A percentile compares a stretch with the other conserved stretches of the same genome.
phyloP scores from a whole-genome alignment of 1,140 invertebrate genomes.

The Chrysoperla carnea region DNA sequence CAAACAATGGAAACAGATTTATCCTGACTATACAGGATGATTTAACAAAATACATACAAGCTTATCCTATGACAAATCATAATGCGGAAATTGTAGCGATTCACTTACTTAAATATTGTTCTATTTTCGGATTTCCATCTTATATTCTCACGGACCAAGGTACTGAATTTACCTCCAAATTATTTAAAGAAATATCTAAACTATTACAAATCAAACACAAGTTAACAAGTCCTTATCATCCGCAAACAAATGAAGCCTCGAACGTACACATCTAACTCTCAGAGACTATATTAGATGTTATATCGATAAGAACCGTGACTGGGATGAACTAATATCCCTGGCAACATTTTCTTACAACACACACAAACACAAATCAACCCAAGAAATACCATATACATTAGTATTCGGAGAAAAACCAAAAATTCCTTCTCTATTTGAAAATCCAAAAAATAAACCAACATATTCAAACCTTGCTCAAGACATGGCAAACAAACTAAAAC shows the following conservation, averaged over 20 bases:
- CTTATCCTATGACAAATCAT: slow-evolving; percentile 12
- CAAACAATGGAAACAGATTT: no score
- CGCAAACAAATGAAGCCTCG: slow-evolving; percentile 19
- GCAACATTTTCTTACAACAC: slow-evolving; percentile 23
- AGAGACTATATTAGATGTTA: slow-evolving; percentile 18
- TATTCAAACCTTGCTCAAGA: slow-evolving; percentile 16
- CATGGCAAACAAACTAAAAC: slow-evolving; percentile 15
- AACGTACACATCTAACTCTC: slow-evolving; percentile 15
- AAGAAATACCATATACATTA: slow-evolving; percentile 22
- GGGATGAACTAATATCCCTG: slow-evolving; percentile 15
- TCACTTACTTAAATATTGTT: slow-evolving; percentile 9
- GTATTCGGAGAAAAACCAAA: slow-evolving; percentile 18
- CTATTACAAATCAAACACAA: slow-evolving; percentile 13
- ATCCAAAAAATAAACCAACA: slow-evolving; percentile 10
- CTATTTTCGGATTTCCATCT: slow-evolving; percentile 16
- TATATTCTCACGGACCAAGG: slow-evolving; percentile 17
- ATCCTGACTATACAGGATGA: slow-evolving; percentile 14
- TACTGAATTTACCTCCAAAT: slow-evolving; percentile 12
- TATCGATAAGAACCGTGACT: slow-evolving; percentile 11
- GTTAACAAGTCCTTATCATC: slow-evolving; percentile 10
- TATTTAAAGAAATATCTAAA: slow-evolving; percentile 11
- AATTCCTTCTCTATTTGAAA: slow-evolving; percentile 9
- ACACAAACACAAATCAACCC: slow-evolving; percentile 16
- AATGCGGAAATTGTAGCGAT: slow-evolving; percentile 15
- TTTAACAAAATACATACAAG: slow-evolving; percentile 13